Base-by-base conservation (phyloP, 2,113 vertebrate species). In the Chlorodrepanis virens region DNA sequence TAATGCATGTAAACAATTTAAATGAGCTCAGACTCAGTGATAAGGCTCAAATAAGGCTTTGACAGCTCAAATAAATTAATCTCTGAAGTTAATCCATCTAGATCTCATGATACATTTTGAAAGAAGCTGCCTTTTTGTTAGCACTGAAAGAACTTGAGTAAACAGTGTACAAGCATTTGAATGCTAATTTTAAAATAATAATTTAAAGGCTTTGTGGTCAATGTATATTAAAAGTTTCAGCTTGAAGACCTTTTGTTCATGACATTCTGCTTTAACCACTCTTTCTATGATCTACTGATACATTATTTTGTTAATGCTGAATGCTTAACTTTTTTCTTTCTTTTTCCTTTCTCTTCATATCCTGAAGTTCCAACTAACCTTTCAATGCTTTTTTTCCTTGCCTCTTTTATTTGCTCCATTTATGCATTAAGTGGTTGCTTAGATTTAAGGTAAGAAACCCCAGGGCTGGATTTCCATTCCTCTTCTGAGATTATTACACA, bases 361-460 rank as follows among this genome's bases (percentile, higher is more conserved):
- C 98, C 96, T 98, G 96, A 98, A 98, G 97, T 98, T 98, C 92
- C 97, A 98, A 98, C 99, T 99, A 99, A 98, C 98, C 96, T 98
- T 98, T 98, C 97, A 98, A 98, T 98, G 98, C 97, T 99, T 98
- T 98, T 98, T 98, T 98, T 98, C 98, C 98, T 98, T 98, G 98
- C 98, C 98, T 98, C 97, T 99, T 98, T 98, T 98, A 98, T 98
- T 98, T 98, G 98, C 97, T 98, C 97, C 98, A 98, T 98, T 97
- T 98, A 98, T 98, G 98, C 98, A 98, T 99, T 95, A 99, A 99
- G 99, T 99, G 99, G 99, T 99, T 99, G 98, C 99, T 99, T 99
- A 99, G 99, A 99, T 99, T 99, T 98, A 99, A 99, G 99, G 99
- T 99, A 99, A 99, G 99, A 98, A 97, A 98, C 97, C 96, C 95